A percentile compares a stretch with the other conserved stretches of the same genome.
These are phyloP conservation scores for Mycetomoellerius zeteki DNA, from an alignment of 1,140 invertebrate species.

Conservation along the genomic window DNA sequence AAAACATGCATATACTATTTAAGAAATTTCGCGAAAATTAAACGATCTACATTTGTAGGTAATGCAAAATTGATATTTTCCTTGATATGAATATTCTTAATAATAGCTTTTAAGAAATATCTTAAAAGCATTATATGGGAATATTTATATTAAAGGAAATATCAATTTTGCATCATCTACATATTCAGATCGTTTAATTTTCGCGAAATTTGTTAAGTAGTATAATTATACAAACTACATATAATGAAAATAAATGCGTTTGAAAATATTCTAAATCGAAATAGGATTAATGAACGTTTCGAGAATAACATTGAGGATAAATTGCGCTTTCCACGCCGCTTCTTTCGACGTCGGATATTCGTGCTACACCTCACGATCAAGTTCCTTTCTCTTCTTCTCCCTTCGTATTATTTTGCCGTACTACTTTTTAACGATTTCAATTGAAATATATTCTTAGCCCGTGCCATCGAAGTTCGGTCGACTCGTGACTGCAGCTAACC, in stretches of 20 bases:
- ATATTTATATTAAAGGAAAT: too few relatives aligned
- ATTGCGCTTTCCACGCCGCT: constrained; percentile 16
- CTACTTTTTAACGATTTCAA: constrained; percentile 60
- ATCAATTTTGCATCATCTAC: too few relatives aligned
- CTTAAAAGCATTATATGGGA: too few relatives aligned
- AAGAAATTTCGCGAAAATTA: too few relatives aligned
- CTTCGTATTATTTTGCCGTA: constrained; percentile 57
- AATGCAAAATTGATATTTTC: too few relatives aligned
- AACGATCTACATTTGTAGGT: too few relatives aligned
- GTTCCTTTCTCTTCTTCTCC: constrained; percentile 12
- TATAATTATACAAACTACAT: neutral
- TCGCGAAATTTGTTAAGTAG: too few relatives aligned
- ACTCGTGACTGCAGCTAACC: constrained; percentile 70
- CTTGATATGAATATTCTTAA: too few relatives aligned
- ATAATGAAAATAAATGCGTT: neutral
- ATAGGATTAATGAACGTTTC: constrained; percentile 30
- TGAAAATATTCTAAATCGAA: constrained; percentile 28
- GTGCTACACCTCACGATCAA: constrained; percentile 27
- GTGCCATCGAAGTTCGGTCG: constrained; percentile 64
- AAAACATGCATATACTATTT: neutral
- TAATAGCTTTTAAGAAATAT: neutral
- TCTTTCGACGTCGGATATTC: constrained; percentile 29
- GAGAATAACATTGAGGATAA: constrained; percentile 38
- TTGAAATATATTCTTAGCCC: constrained; percentile 69
- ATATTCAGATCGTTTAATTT: too few relatives aligned